Conservation (phyloP, 2,113 vertebrate species). For the Osmerus mordax region DNA sequence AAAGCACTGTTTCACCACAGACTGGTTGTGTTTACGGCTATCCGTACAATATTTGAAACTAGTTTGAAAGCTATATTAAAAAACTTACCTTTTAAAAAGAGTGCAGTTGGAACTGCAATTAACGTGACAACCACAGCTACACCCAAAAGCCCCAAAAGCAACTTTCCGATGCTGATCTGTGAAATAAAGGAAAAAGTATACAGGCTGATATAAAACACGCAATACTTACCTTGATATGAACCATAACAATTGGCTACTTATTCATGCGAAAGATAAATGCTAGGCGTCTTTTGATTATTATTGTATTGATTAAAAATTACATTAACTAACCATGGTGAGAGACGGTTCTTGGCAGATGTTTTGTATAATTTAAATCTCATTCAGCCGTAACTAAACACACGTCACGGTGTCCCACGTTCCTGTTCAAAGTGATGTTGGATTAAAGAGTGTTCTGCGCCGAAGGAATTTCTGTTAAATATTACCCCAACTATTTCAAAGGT, state of each 20-base stretch:
- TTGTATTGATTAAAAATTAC: no score
- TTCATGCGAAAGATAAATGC: no score
- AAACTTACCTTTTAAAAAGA: conserved; percentile 64
- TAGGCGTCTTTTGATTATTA: no score
- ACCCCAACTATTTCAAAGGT: conserved; percentile 63
- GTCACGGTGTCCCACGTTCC: not conserved
- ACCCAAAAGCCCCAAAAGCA: conserved; percentile 60
- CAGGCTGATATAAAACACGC: conserved; percentile 3
- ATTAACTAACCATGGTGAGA: no score
- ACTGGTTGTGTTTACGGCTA: no score
- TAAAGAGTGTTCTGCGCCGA: conserved; percentile 13
- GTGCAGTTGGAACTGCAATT: conserved; percentile 68
- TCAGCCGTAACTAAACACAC: not conserved
- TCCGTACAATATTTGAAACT: no score
- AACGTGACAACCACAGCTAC: conserved; percentile 53
- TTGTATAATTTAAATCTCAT: not conserved
- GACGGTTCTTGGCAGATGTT: no score
- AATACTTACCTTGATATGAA: not conserved
- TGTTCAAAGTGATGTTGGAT: not conserved
- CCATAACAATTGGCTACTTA: no score
- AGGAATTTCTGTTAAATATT: conserved; percentile 64
- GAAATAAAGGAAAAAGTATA: not conserved
- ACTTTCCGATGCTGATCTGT: conserved; percentile 64
- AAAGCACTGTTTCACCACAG: no score
- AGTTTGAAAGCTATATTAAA: not conserved